These are phyloP conservation scores for Gobio gobio DNA, from an alignment of 2,113 vertebrate genomes.

Conservation along the genomic window DNA sequence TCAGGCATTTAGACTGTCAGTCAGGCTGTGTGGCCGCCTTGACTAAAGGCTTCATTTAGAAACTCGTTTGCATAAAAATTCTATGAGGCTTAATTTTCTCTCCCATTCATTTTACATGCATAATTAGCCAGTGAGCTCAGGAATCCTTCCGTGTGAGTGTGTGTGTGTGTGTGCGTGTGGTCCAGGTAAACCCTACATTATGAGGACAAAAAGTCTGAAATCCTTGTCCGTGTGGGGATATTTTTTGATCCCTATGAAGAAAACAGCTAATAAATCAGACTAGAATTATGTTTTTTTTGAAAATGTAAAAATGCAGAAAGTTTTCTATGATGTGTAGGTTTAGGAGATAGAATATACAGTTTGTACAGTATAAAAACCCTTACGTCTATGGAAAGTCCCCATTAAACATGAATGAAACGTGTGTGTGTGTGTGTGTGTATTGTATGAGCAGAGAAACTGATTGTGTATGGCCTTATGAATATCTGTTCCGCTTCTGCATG, in stretches of 20 bases:
- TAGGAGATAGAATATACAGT: too few relatives aligned
- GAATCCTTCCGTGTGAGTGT: not conserved
- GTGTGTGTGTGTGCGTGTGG: not conserved
- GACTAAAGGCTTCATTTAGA: slow-evolving; percentile 64
- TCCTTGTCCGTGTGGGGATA: too few relatives aligned
- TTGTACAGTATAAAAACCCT: too few relatives aligned
- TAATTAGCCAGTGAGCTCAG: slow-evolving; percentile 52
- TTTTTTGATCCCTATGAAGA: too few relatives aligned
- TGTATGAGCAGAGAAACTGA: not conserved
- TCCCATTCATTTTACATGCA: slow-evolving; percentile 61
- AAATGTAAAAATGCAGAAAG: too few relatives aligned
- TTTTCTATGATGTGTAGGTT: too few relatives aligned
- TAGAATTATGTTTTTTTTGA: too few relatives aligned
- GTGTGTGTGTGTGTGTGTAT: not conserved
- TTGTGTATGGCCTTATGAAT: not conserved
- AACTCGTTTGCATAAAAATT: slow-evolving; percentile 70
- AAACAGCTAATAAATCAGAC: too few relatives aligned
- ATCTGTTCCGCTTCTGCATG: not conserved
- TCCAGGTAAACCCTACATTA: not conserved
- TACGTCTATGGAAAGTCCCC: too few relatives aligned
- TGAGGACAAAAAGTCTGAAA: too few relatives aligned
- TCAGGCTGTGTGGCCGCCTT: slow-evolving; percentile 25
- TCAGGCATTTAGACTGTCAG: slow-evolving; percentile 45
- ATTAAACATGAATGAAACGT: too few relatives aligned
- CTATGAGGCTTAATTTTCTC: slow-evolving; percentile 62